Percentiles rank a stretch among this genome's conserved stretches.
phyloP scores from a whole-genome alignment of 2,797 vertebrate species.

The Tarsius wallacei region DNA sequence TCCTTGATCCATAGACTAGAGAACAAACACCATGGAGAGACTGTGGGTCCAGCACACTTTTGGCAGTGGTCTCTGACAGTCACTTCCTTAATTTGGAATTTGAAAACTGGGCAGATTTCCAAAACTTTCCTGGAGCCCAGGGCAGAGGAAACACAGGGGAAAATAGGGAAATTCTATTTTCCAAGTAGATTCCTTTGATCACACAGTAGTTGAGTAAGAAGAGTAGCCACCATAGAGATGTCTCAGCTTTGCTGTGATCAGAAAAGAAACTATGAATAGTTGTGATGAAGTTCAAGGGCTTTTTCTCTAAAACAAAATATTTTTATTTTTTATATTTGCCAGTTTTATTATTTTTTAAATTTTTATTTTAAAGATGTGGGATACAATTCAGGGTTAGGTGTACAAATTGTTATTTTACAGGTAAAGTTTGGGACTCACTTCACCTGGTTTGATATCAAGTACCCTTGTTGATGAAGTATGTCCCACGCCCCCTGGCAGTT shows the following conservation, averaged over 20 bases:
- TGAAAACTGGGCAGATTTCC: neutral
- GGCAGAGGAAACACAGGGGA: neutral
- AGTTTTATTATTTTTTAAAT: too few species aligned
- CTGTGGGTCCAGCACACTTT: too few species aligned
- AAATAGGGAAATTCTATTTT: neutral
- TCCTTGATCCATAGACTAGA: neutral
- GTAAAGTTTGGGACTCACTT: too few species aligned
- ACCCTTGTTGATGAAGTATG: too few species aligned
- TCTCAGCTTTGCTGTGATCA: neutral
- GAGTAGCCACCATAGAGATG: neutral
- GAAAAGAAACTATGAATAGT: neutral
- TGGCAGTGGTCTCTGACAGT: neutral
- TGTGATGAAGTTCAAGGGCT: neutral
- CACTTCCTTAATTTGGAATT: constrained; percentile 2
- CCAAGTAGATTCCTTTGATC: neutral
- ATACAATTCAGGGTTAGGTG: too few species aligned
- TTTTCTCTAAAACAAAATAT: neutral
- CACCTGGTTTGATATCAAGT: too few species aligned
- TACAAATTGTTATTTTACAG: too few species aligned
- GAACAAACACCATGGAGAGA: neutral
- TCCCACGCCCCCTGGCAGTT: too few species aligned
- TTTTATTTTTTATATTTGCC: neutral
- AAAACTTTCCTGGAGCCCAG: neutral
- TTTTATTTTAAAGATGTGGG: too few species aligned
- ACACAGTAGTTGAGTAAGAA: neutral